These are phyloP conservation scores for Triplophysa bombifrons DNA, from an alignment of 2,797 vertebrate genomes.

Conservation along the genomic window DNA sequence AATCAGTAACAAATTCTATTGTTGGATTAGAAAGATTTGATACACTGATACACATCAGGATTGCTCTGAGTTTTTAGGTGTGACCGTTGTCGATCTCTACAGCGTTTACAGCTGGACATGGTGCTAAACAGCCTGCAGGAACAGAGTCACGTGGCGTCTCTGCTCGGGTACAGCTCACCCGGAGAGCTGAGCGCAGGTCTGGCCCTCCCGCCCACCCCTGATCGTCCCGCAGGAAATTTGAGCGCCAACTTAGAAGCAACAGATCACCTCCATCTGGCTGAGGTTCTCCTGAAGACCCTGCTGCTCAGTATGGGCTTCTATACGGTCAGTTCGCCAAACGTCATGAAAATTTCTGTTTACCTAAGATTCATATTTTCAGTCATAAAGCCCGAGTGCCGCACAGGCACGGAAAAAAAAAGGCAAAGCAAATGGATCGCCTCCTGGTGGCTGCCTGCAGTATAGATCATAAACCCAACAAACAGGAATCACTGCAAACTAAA, in stretches of 20 bases:
- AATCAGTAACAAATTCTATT: too few relatives aligned
- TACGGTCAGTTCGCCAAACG: conserved; percentile 69
- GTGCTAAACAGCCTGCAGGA: conserved; percentile 85
- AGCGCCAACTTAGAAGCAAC: conserved; percentile 67
- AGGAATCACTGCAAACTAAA: too few relatives aligned
- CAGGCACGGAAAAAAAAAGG: too few relatives aligned
- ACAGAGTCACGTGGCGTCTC: conserved; percentile 81
- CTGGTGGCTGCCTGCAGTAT: too few relatives aligned
- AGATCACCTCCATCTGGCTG: conserved; percentile 79
- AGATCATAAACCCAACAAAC: too few relatives aligned
- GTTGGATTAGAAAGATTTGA: too few relatives aligned
- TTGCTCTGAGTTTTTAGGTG: too few relatives aligned
- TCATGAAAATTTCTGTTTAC: not conserved
- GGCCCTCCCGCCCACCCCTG: conserved; percentile 64
- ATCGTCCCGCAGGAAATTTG: conserved; percentile 63
- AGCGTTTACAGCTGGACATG: conserved; percentile 85
- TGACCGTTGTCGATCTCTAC: not conserved
- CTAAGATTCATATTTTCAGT: not conserved
- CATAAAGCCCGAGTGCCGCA: not conserved
- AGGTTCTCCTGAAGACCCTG: conserved; percentile 81
- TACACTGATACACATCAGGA: too few relatives aligned
- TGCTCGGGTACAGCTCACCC: conserved; percentile 80
- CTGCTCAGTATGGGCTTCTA: conserved; percentile 82
- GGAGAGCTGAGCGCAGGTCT: conserved; percentile 72
- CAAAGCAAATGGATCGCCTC: too few relatives aligned